Conservation (phyloP, 2,888 invertebrate species). For the Epinotia demarniana region DNA sequence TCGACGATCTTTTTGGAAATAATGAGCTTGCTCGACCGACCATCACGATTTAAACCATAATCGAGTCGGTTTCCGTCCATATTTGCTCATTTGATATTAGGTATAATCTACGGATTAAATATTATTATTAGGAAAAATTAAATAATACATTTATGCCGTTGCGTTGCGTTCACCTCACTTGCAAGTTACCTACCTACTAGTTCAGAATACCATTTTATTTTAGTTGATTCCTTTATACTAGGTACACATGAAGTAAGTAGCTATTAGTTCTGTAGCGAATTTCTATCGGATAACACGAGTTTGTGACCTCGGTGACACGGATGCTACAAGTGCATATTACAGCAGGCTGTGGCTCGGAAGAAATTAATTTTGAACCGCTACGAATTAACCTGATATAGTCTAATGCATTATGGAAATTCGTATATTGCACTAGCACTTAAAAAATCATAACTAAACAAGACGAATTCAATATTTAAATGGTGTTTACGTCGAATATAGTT, state of each 20-base stretch:
- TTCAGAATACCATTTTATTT: not conserved
- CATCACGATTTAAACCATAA: not conserved
- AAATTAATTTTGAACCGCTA: no score
- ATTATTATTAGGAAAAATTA: not conserved
- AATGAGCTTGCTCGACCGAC: conserved; percentile 6
- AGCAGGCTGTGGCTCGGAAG: not conserved
- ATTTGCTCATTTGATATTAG: not conserved
- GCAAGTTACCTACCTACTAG: not conserved
- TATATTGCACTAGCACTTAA: not conserved
- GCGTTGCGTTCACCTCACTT: not conserved
- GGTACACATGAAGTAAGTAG: no score
- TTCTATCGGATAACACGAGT: not conserved
- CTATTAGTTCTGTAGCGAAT: not conserved
- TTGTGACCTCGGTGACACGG: not conserved
- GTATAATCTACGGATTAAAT: not conserved
- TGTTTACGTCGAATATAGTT: not conserved
- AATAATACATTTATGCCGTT: not conserved
- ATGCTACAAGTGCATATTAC: not conserved
- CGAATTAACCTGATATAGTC: not conserved
- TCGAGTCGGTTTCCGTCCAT: not conserved
- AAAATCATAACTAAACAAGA: not conserved
- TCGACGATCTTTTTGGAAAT: conserved; percentile 16
- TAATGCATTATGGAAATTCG: no score
- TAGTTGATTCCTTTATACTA: not conserved
- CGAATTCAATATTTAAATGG: not conserved